These are phyloP conservation scores for Habroteleia sp. DNA, from an alignment of 2,888 invertebrate genomes.

Conservation along the genomic window DNA sequence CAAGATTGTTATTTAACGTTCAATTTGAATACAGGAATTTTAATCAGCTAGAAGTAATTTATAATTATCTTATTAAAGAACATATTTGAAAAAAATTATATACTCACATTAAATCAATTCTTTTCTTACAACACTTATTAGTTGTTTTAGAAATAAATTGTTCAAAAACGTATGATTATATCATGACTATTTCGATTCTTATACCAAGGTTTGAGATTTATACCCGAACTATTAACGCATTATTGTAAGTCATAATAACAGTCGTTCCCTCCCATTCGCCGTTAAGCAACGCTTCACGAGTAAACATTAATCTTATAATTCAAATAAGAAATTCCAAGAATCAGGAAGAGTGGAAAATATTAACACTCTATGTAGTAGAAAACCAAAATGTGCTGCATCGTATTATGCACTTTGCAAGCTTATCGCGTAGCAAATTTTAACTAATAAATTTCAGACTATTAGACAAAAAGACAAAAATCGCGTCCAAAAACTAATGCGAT, in stretches of 20 bases:
- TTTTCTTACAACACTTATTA: too few species aligned
- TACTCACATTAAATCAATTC: too few species aligned
- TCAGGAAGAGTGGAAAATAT: conserved; percentile 37
- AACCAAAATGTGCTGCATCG: too few species aligned
- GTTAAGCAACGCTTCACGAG: conserved; percentile 58
- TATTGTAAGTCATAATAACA: conserved; percentile 68
- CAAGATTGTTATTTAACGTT: too few species aligned
- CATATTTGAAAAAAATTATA: too few species aligned
- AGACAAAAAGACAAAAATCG: background rate
- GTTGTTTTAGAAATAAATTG: conserved; percentile 23
- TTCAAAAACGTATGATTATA: conserved; percentile 36
- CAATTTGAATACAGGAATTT: too few species aligned
- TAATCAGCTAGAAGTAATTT: too few species aligned
- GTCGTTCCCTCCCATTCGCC: conserved; percentile 56
- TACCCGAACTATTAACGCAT: conserved; percentile 66
- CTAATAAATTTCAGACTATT: background rate
- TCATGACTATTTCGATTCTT: conserved; percentile 42
- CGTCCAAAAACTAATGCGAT: too few species aligned
- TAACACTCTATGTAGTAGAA: too few species aligned
- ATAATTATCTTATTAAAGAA: too few species aligned
- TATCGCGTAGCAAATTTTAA: background rate
- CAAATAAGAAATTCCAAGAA: conserved; percentile 60
- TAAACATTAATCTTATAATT: conserved; percentile 62
- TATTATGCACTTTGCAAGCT: too few species aligned
- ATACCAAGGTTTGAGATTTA: conserved; percentile 65